Evolutionary conservation across 2,888 invertebrate genomes (phyloP).

Genomic region (Cantharis flavilabris): DNA sequence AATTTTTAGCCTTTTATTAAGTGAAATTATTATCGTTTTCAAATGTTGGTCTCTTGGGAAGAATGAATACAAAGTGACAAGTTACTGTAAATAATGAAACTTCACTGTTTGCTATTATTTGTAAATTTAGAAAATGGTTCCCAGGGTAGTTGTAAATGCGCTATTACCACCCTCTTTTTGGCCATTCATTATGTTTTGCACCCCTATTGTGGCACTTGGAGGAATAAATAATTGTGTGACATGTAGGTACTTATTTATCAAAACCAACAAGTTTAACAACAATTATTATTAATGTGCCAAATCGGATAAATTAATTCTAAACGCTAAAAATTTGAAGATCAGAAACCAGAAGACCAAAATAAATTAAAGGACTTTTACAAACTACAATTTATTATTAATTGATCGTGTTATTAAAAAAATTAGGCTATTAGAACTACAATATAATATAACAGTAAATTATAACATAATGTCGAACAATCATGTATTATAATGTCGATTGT

Average conservation of each 20-base stretch:
- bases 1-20: background rate
- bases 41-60: background rate
- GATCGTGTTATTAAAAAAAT: too few species aligned
- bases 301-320: background rate
- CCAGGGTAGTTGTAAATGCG: conserved; percentile 21
- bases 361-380: too few species aligned
- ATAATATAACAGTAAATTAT: too few species aligned
- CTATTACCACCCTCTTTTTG: conserved; percentile 20
- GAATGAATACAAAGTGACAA: background rate
- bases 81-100: conserved; percentile 7
- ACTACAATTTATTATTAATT: too few species aligned
- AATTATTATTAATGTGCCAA: background rate
- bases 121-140: conserved; percentile 10
- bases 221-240: background rate
- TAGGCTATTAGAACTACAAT: too few species aligned
- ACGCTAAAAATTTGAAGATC: background rate
- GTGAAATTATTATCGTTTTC: background rate
- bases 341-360: too few species aligned
- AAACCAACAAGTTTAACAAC: background rate
- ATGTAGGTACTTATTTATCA: background rate
- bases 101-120: conserved; percentile 6
- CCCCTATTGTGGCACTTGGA: conserved; percentile 10
- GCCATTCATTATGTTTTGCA: background rate
- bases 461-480: too few species aligned
- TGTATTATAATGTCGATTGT: too few species aligned